phyloP scores from a whole-genome alignment of 2,888 invertebrate genomes.

The Elmis aenea region DNA sequence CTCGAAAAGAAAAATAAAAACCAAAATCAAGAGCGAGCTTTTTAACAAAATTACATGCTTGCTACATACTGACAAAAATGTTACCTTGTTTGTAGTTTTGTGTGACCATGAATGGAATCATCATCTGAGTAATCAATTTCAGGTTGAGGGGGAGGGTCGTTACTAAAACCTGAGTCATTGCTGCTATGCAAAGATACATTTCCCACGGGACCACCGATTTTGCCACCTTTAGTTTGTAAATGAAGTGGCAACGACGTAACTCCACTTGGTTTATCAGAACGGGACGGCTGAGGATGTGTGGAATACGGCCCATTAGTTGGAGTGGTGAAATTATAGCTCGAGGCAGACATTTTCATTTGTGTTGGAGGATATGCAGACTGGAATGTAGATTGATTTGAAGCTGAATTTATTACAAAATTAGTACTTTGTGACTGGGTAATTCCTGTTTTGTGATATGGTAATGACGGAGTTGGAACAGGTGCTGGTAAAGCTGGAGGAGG shows the following conservation, averaged over 20 bases:
- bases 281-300: slow-evolving; percentile 43
- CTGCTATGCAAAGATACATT: slow-evolving; percentile 82
- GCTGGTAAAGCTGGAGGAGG: slow-evolving; percentile 70
- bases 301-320: slow-evolving; percentile 39
- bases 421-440: slow-evolving; percentile 61
- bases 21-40: slow-evolving; percentile 2
- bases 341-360: slow-evolving; percentile 55
- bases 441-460: slow-evolving; percentile 45
- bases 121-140: slow-evolving; percentile 89
- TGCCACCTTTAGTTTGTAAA: slow-evolving; percentile 32
- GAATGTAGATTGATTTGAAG: slow-evolving; percentile 35
- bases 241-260: slow-evolving; percentile 43
- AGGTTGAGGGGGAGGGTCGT: slow-evolving; percentile 80
- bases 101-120: slow-evolving; percentile 63
- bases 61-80: slow-evolving; percentile 26
- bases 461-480: slow-evolving; percentile 59
- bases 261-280: slow-evolving; percentile 39
- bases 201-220: slow-evolving; percentile 52
- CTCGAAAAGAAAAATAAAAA: too few species aligned
- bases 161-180: slow-evolving; percentile 88
- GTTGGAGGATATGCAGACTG: slow-evolving; percentile 43
- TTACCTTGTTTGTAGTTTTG: slow-evolving; percentile 54
- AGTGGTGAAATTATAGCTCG: slow-evolving; percentile 50
- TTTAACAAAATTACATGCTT: too few species aligned
- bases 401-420: slow-evolving; percentile 44